phyloP scores from a whole-genome alignment of 2,113 vertebrate genomes.

The Nycticebus coucang region DNA sequence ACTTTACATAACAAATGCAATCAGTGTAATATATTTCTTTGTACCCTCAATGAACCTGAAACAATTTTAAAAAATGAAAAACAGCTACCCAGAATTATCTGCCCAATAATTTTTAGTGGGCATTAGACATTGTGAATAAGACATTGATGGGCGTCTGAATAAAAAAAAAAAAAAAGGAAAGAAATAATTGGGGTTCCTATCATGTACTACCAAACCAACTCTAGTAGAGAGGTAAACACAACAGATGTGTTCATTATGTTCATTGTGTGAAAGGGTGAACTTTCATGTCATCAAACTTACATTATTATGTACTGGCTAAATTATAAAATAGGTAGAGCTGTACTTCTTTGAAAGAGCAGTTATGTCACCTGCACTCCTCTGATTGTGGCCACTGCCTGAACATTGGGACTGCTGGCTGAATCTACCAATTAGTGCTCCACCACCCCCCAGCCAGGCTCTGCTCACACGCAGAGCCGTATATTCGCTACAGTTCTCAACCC shows the following conservation, averaged over 20 bases:
- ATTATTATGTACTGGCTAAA: neutral
- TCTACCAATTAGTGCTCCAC: neutral
- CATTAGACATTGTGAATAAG: no score
- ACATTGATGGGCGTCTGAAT: no score
- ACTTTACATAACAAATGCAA: no score
- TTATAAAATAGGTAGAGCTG: neutral
- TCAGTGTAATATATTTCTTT: no score
- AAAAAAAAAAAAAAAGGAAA: no score
- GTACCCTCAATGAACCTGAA: no score
- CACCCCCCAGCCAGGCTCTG: no score
- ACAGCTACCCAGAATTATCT: no score
- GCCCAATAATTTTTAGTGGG: no score
- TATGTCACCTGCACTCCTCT: neutral
- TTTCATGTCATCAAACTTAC: neutral
- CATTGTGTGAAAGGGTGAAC: neutral
- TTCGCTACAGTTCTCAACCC: neutral
- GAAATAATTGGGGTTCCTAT: neutral
- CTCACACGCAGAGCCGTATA: neutral
- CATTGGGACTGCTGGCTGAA: neutral
- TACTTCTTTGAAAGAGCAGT: neutral
- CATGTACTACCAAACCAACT: neutral
- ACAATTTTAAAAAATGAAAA: no score
- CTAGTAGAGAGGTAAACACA: neutral
- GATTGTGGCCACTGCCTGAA: neutral
- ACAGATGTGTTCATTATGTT: neutral